These are phyloP conservation scores for Balearica regulorum DNA, from an alignment of 2,797 vertebrate species.

Conservation along the genomic window DNA sequence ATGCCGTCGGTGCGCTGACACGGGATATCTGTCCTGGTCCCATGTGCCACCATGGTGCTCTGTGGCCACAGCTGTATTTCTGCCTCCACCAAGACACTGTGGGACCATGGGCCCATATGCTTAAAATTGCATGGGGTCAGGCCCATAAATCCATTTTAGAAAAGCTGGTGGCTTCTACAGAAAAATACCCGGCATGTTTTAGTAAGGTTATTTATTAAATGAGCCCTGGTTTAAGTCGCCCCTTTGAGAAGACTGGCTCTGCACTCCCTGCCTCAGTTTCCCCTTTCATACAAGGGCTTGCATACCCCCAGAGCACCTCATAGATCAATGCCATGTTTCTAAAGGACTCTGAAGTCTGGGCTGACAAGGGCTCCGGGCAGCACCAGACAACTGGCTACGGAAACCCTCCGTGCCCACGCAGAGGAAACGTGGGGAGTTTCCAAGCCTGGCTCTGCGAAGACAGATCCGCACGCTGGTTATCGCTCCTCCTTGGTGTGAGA, in stretches of 20 bases:
- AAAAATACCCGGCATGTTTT: not conserved
- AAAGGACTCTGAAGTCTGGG: not conserved
- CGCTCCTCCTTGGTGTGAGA: not conserved
- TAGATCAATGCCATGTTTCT: rapidly evolving
- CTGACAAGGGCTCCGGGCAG: not conserved
- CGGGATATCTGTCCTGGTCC: not conserved
- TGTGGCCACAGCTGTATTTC: not conserved
- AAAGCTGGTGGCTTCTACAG: not conserved
- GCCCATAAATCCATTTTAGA: not conserved
- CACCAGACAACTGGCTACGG: rapidly evolving
- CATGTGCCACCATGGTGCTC: rapidly evolving
- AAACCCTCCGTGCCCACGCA: rapidly evolving
- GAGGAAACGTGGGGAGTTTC: rapidly evolving
- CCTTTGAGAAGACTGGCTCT: not conserved
- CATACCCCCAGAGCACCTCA: not conserved
- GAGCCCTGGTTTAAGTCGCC: not conserved
- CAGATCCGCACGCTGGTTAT: rapidly evolving
- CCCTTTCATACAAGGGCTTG: not conserved
- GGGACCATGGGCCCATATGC: not conserved
- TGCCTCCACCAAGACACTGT: not conserved
- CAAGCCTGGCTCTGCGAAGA: not conserved
- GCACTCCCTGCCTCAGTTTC: not conserved
- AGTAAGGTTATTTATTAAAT: not conserved
- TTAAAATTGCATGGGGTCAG: not conserved
- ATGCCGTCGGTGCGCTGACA: not conserved